A percentile compares a stretch with the other conserved stretches of the same genome.
Evolutionary conservation across 2,113 vertebrate species (phyloP).

Genomic region (Clarias magur): DNA sequence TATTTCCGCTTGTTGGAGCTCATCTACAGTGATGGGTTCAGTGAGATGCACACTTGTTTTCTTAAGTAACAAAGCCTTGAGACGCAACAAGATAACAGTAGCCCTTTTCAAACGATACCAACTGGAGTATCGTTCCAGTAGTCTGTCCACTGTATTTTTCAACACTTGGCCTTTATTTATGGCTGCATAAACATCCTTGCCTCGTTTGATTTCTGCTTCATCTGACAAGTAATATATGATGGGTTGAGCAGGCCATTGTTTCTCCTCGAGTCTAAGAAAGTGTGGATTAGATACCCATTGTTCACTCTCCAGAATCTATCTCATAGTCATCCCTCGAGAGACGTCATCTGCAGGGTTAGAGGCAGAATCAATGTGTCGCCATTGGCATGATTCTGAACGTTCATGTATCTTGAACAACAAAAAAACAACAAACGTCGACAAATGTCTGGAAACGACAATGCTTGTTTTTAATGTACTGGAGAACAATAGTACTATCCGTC

Average conservation of each 20-base stretch:
- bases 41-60: too few relatives aligned
- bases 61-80: too few relatives aligned
- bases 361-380: not conserved
- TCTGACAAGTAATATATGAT: not conserved
- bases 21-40: too few relatives aligned
- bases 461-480: not conserved
- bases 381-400: not conserved
- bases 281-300: too few relatives aligned
- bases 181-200: not conserved
- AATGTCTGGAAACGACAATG: not conserved
- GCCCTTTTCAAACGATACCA: too few relatives aligned
- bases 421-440: not conserved
- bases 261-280: too few relatives aligned
- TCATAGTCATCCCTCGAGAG: too few relatives aligned
- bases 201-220: not conserved
- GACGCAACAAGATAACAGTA: too few relatives aligned
- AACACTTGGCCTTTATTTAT: not conserved
- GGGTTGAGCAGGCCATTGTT: slow-evolving; percentile 8
- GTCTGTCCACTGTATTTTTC: too few relatives aligned
- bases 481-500: not conserved
- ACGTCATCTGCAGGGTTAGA: not conserved
- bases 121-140: too few relatives aligned
- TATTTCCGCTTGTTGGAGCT: too few relatives aligned
- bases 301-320: too few relatives aligned
- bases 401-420: not conserved